Conservation (phyloP, 1,140 invertebrate species). For the Tachypleus tridentatus region DNA sequence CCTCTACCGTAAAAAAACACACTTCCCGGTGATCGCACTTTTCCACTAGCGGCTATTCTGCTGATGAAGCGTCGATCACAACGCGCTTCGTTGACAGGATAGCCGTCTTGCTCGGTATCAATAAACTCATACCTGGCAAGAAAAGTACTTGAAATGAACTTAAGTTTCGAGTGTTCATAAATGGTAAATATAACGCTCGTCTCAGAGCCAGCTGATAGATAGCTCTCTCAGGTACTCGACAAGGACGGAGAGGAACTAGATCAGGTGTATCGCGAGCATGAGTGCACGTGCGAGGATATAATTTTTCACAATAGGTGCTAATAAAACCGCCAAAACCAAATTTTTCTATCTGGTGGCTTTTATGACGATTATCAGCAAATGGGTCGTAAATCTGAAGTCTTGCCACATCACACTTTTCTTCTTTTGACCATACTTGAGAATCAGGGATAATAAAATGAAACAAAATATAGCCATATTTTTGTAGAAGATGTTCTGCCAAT, state of each 20-base stretch:
- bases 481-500: constrained; percentile 53
- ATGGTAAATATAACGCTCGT: constrained; percentile 11
- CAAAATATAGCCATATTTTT: constrained; percentile 70
- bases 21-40: constrained; percentile 16
- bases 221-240: constrained; percentile 18
- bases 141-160: constrained; percentile 8
- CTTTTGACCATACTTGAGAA: constrained; percentile 15
- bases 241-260: constrained; percentile 17
- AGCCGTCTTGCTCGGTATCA: constrained; percentile 6
- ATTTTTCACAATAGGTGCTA: constrained; percentile 17
- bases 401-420: constrained; percentile 20
- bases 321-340: not conserved
- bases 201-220: constrained; percentile 19
- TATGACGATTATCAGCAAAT: not conserved
- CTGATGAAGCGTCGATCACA: not conserved
- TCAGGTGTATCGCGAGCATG: constrained; percentile 18
- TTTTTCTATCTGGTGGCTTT: too few relatives aligned
- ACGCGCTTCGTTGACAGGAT: not conserved
- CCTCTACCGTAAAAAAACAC: constrained; percentile 21
- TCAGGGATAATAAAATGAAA: constrained; percentile 30
- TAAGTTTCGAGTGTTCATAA: too few relatives aligned
- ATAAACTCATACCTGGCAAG: constrained; percentile 20
- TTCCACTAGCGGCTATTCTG: constrained; percentile 4
- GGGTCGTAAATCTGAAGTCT: constrained; percentile 16
- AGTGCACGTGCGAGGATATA: constrained; percentile 17